Evolutionary conservation across 1,140 invertebrate species (phyloP).

Genomic region (Branchinecta lynchi): DNA sequence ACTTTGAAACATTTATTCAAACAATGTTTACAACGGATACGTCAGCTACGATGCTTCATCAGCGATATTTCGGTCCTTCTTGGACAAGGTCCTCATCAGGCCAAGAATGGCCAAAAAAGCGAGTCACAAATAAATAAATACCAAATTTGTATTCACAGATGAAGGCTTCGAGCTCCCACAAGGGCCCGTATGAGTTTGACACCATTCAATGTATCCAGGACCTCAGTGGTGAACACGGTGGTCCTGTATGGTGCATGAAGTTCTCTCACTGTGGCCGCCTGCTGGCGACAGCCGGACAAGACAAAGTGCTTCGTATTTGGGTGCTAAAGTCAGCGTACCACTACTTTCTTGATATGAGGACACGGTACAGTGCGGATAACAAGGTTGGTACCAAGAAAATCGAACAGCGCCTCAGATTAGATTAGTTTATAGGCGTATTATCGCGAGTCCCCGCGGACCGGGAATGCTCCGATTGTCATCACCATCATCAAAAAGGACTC

Average conservation of each 20-base stretch:
- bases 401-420: background rate
- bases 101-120: no score
- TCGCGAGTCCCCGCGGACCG: no score
- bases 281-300: constrained; percentile 88
- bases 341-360: constrained; percentile 86
- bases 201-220: constrained; percentile 54
- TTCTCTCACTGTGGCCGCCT: constrained; percentile 86
- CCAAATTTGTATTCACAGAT: constrained; percentile 34
- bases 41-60: no score
- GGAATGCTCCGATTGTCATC: no score
- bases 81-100: no score
- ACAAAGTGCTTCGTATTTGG: constrained; percentile 83
- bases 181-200: constrained; percentile 90
- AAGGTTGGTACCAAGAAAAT: constrained; percentile 13
- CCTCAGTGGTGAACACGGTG: constrained; percentile 63
- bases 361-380: constrained; percentile 69
- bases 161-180: constrained; percentile 83
- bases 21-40: no score
- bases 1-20: no score
- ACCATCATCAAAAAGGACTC: no score
- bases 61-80: no score
- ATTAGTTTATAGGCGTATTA: no score
- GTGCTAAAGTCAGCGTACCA: constrained; percentile 68
- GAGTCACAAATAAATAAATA: no score
- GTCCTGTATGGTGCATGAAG: constrained; percentile 97